Percentiles rank a stretch among this genome's conserved stretches.
phyloP scores from a whole-genome alignment of 2,888 invertebrate species.

The Hyposoter didymator region DNA sequence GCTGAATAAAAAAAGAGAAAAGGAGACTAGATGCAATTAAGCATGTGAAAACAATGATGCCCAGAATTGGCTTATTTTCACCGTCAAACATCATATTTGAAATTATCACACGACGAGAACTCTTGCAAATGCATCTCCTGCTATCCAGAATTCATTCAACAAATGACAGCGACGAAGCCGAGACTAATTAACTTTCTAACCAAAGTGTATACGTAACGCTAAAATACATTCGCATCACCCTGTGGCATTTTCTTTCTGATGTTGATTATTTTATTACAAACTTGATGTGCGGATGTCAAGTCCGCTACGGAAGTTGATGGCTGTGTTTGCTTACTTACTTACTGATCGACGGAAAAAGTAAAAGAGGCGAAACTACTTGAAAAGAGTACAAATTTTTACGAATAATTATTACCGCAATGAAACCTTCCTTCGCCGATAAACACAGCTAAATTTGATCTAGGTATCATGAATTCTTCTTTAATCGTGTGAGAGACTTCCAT shows the following conservation, averaged over 20 bases:
- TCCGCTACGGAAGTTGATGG: background rate
- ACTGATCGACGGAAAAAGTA: conserved; percentile 40
- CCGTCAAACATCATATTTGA: background rate
- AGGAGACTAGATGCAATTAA: background rate
- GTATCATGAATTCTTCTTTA: conserved; percentile 79
- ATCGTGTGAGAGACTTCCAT: conserved; percentile 76
- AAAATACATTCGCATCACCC: background rate
- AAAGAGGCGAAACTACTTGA: conserved; percentile 13
- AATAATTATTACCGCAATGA: conserved; percentile 66
- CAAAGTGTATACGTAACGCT: background rate
- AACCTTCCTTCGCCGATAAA: conserved; percentile 74
- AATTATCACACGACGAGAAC: background rate
- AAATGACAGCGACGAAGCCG: background rate
- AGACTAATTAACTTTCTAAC: background rate
- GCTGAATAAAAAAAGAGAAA: background rate
- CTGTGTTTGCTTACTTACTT: background rate
- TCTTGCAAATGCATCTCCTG: background rate
- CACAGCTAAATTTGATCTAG: conserved; percentile 74
- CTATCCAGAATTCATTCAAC: background rate
- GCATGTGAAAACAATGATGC: background rate
- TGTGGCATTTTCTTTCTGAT: background rate
- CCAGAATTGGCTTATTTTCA: background rate
- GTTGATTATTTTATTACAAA: background rate
- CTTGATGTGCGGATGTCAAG: background rate
- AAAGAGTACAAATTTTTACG: background rate